Percentiles rank a stretch among this genome's conserved stretches.
Conservation (phyloP, 2,888 invertebrate species). For the Mactromeris polynyma region DNA sequence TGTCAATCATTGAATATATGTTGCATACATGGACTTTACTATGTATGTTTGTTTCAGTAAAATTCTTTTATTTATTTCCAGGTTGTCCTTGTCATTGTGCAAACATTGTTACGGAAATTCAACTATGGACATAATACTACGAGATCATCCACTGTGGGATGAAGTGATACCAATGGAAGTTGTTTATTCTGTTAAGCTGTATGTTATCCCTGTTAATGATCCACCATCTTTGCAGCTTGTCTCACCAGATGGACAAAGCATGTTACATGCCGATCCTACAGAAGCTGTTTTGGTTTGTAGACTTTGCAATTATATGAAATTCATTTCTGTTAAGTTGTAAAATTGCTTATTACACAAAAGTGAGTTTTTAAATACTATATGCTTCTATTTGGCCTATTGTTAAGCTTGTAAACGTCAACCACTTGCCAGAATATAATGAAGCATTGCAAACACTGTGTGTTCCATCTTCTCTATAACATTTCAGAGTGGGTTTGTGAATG, state of each 20-base stretch:
- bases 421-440: no score
- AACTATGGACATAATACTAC: background rate
- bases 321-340: no score
- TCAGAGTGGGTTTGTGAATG: no score
- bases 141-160: conserved; percentile 16
- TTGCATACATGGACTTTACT: no score
- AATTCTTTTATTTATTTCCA: background rate
- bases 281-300: conserved; percentile 28
- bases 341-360: no score
- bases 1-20: no score
- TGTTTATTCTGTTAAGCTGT: conserved; percentile 33
- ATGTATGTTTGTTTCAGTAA: no score
- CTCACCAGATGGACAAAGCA: conserved; percentile 16
- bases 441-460: no score
- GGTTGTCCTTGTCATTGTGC: conserved; percentile 3
- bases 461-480: no score
- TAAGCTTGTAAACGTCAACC: no score
- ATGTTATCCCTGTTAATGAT: conserved; percentile 52
- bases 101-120: conserved; percentile 3
- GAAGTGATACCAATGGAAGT: conserved; percentile 16
- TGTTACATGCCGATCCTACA: conserved; percentile 39
- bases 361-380: no score
- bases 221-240: conserved; percentile 55
- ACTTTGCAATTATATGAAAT: background rate
- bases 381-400: no score